Conservation (phyloP, 2,797 vertebrate genomes). For the Myotis pilosus region DNA sequence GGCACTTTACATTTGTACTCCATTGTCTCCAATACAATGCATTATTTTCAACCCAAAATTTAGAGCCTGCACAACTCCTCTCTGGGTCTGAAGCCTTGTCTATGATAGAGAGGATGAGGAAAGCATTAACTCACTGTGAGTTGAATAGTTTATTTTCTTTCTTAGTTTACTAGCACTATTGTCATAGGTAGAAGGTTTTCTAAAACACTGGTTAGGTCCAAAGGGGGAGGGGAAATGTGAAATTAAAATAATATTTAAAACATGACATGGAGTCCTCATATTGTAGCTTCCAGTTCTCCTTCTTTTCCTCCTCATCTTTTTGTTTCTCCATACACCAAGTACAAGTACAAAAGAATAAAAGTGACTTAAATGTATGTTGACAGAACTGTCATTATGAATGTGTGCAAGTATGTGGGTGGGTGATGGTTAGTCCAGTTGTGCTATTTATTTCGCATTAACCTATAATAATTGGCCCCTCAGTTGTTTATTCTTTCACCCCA, state of each 20-base stretch:
- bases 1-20: constrained; percentile 14
- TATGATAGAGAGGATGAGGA: not conserved
- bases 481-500: constrained; percentile 43
- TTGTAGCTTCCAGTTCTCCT: not conserved
- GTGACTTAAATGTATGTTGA: not conserved
- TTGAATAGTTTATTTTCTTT: not conserved
- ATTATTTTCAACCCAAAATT: constrained; percentile 27
- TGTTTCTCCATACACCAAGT: not conserved
- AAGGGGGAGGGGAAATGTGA: not conserved
- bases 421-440: not conserved
- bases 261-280: not conserved
- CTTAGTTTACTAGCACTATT: not conserved
- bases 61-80: not conserved
- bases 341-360: not conserved
- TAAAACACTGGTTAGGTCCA: not conserved
- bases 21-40: not conserved
- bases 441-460: constrained; percentile 32
- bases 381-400: not conserved
- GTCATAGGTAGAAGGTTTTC: not conserved
- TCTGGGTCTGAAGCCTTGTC: not conserved
- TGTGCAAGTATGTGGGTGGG: not conserved
- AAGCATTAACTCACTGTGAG: not conserved
- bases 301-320: not conserved
- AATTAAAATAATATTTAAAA: constrained; percentile 34
- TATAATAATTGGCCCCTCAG: not conserved